Evolutionary conservation across 2,113 vertebrate genomes (phyloP), one percentile per base, ranked within the genome.

Genomic region (Stomatorhinus ivindoensis): DNA sequence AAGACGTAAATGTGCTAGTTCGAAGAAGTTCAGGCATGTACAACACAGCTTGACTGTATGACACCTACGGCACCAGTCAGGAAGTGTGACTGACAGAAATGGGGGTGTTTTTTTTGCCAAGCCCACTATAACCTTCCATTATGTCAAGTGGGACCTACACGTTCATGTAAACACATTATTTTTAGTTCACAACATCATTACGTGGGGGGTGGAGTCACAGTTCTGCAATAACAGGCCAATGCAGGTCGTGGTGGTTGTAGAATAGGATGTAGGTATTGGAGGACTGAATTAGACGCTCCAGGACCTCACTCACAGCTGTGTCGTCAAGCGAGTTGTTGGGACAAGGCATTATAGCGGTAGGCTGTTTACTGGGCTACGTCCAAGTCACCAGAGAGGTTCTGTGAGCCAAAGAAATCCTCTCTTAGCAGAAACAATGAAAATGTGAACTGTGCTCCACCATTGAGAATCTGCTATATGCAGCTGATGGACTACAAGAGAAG

Each of bases 311-410:
- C 19, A 55, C 90, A 97, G 93, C 9, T 85, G 88, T 0, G 93
- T 92, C 97, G 0, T 97, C 96, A 88, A 97, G 97, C 47, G 94
- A 94, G 90, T 97, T 86, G 93, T 44, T 91, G 90, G 48, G 94
- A 95, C 48, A 21, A 53, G 92, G 50, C 90, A 88, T 95, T 96
- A 92, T 95, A 96, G 24, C 84, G 35, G 92, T 96, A 97, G 94
- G 96, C 95, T 0, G 96, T 97, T 92, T 98, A 97, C 94, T 98
- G 97, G 88, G 97, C 97, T 82, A 93, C 93, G 35, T 97, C 96
- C 90, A 99, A 93, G 88, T 96, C 94, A n/a, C 97, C 98, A 76
- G 91, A 92, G 2, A 98, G 97, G 92, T 97, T 98, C 97, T 98
- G 89, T 19, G 92, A 91, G 85, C 89, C 39, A 65, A 44, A 42